phyloP scores from a whole-genome alignment of 2,113 vertebrate species.

The Cyanoderma ruficeps region DNA sequence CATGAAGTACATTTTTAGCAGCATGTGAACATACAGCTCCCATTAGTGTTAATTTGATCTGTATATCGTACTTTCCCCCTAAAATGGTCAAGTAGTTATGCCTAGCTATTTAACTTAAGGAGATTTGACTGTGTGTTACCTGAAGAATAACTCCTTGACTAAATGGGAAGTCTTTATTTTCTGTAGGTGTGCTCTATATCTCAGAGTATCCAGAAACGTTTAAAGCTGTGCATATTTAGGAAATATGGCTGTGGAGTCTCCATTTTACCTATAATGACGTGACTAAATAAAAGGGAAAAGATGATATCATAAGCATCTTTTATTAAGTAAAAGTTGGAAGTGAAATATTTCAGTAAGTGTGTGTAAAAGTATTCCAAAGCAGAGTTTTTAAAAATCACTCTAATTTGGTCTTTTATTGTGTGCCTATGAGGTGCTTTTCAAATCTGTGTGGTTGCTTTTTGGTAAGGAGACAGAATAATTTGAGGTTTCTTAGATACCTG shows the following conservation, averaged over 20 bases:
- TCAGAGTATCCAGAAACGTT: neutral
- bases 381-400: neutral
- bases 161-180: neutral
- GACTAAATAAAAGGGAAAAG: neutral
- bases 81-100: neutral
- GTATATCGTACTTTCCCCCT: neutral
- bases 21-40: neutral
- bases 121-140: neutral
- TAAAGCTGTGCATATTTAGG: neutral
- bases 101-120: neutral
- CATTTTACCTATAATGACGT: neutral
- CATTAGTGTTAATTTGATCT: neutral
- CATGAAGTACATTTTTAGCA: slow-evolving; percentile 3
- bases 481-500: neutral
- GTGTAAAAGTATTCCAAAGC: neutral
- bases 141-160: neutral
- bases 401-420: neutral
- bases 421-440: neutral
- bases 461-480: neutral
- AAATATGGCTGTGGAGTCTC: neutral
- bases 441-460: neutral
- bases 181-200: neutral
- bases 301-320: neutral
- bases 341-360: neutral
- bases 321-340: neutral